Base-by-base conservation (phyloP, 2,888 invertebrate genomes). In the Synanthedon vespiformis region DNA sequence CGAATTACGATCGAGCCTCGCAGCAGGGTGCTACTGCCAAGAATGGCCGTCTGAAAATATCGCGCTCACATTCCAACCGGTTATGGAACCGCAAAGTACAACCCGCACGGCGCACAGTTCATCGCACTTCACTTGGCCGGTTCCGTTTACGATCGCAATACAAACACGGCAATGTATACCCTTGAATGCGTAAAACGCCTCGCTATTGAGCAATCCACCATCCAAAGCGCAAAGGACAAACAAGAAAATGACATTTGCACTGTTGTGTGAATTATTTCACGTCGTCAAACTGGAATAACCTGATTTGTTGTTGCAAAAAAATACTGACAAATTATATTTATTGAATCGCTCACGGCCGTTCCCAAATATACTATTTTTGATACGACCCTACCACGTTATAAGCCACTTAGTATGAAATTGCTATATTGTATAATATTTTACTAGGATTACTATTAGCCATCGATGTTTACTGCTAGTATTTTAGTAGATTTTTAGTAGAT, bases 1-100 rank as follows among this genome's bases (percentile, higher is more conserved):
- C 50, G 27, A 50, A 50, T 22, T 50, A n/a, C 40, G 50, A 18
- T 22, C 50, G 50, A 13, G 50, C 22, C 50, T 50, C 40, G 51
- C 51, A 8, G 53, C 51, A 48, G 53, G 56, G 54, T 52, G 54
- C 53, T 48, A 48, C 11, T 44, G 55, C 56, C 56, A 53, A 58
- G 56, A 56, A 50, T 52, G 51, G 53, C 13, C 34, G 49, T 52
- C 58, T 59, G 58, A 61, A 59, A 61, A 59, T 60, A 59, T 56
- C 57, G 54, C 54, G 53, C 49, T 51, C 54, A 50, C 54, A 56
- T 56, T 54, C 53, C 56, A 51, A 54, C 56, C 58, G 57, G 56
- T 59, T 54, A 49, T 53, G 54, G 53, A 52, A 44, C 50, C 12
- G 34, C 16, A 49, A 18, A 11, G 18, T 40, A 50, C 41, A 22